Percentiles rank a stretch among this genome's conserved stretches.
Conservation (phyloP, 2,797 vertebrate genomes). For the Halcyon leucocephala region DNA sequence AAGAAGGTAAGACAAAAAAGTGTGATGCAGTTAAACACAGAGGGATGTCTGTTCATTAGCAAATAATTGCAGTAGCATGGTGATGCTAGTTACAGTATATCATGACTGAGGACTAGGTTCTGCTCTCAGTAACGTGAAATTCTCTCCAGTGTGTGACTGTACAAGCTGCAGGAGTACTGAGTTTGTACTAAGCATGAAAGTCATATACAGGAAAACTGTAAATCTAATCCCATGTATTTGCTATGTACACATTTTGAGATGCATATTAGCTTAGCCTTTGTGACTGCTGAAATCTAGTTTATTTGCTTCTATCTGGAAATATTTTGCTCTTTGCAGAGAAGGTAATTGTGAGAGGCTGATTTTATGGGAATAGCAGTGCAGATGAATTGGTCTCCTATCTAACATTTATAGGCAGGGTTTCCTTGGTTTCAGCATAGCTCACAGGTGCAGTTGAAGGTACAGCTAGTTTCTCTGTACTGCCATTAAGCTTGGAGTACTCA, state of each 20-base stretch:
- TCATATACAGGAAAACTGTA: neutral
- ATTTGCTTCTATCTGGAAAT: neutral
- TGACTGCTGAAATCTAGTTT: neutral
- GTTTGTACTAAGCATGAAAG: neutral
- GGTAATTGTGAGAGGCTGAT: slow-evolving; percentile 4
- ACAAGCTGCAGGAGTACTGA: neutral
- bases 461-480: neutral
- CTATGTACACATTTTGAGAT: neutral
- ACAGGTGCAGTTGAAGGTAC: neutral
- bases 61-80: neutral
- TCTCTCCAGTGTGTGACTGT: neutral
- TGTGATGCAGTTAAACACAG: neutral
- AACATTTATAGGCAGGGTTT: neutral
- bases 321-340: neutral
- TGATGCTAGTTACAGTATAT: neutral
- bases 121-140: neutral
- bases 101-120: neutral
- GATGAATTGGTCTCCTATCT: neutral
- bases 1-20: neutral
- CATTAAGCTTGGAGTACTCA: neutral
- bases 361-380: slow-evolving; percentile 22
- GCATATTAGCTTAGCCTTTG: neutral
- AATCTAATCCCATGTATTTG: neutral
- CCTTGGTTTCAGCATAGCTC: neutral
- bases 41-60: neutral